phyloP scores from a whole-genome alignment of 1,140 invertebrate species.

The Callitettix versicolor region DNA sequence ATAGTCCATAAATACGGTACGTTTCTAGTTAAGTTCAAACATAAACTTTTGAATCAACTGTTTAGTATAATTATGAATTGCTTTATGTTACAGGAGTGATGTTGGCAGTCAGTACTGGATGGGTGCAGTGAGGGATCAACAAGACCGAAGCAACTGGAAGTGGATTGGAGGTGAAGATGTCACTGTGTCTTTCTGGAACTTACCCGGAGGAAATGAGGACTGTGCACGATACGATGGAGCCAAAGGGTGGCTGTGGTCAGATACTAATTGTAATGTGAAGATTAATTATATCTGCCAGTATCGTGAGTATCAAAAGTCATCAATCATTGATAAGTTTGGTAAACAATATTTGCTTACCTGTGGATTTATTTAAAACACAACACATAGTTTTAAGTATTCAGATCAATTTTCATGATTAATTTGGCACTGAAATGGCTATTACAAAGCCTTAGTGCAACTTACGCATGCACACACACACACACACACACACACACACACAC shows the following conservation, averaged over 20 bases:
- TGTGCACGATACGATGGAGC: constrained; percentile 86
- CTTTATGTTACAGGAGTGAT: constrained; percentile 65
- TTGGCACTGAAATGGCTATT: too few species aligned
- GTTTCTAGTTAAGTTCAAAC: too few species aligned
- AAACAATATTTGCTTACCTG: too few species aligned
- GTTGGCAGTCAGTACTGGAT: constrained; percentile 90
- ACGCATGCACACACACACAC: too few species aligned
- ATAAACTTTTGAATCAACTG: too few species aligned
- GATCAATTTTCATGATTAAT: too few species aligned
- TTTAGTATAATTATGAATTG: too few species aligned
- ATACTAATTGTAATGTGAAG: constrained; percentile 75
- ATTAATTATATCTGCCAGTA: constrained; percentile 92
- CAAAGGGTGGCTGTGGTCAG: constrained; percentile 90
- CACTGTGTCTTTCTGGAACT: constrained; percentile 85
- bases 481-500: too few species aligned
- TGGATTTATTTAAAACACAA: too few species aligned
- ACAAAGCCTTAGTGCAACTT: too few species aligned
- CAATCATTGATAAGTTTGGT: too few species aligned
- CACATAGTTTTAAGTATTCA: background rate
- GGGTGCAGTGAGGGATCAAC: constrained; percentile 73
- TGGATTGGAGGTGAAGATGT: constrained; percentile 83
- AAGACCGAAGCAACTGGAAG: constrained; percentile 73
- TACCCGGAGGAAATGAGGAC: constrained; percentile 69
- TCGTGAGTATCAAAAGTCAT: constrained; percentile 49
- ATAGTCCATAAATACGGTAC: too few species aligned